Conservation (phyloP, 2,113 vertebrate species). For the Typhlomys cinereus region DNA sequence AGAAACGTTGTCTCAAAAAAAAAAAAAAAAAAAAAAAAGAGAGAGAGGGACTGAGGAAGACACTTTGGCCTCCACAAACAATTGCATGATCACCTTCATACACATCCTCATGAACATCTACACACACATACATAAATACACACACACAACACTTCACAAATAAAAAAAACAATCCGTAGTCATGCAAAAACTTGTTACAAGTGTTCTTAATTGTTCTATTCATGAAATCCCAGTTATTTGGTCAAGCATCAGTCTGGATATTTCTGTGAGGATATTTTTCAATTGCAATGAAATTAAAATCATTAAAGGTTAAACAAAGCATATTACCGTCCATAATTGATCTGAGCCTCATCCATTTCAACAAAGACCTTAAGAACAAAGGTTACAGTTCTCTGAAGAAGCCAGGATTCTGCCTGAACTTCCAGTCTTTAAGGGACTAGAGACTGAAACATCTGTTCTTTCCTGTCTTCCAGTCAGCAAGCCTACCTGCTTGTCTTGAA, state of each 20-base stretch:
- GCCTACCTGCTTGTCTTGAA: not conserved
- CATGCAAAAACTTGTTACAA: not conserved
- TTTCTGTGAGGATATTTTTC: constrained; percentile 10
- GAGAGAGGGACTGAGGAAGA: not conserved
- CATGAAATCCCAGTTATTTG: constrained; percentile 10
- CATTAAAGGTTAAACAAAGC: not conserved
- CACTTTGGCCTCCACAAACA: not conserved
- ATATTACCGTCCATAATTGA: not conserved
- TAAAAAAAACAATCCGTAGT: constrained; percentile 26
- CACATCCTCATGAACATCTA: too few species aligned
- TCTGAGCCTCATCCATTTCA: not conserved
- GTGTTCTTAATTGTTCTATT: constrained; percentile 35
- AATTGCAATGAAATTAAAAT: constrained; percentile 20
- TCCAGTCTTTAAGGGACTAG: not conserved
- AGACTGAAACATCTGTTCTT: not conserved
- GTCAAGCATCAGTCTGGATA: not conserved
- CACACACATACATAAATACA: not conserved
- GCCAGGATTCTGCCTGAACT: not conserved
- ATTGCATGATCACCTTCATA: too few species aligned
- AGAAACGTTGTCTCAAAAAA: not conserved
- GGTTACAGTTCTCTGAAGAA: not conserved
- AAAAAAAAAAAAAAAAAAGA: not conserved
- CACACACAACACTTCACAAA: not conserved
- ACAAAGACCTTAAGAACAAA: not conserved
- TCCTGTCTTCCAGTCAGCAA: not conserved